Base-by-base conservation (phyloP, 2,888 invertebrate genomes). In the Notocelia uddmanniana region DNA sequence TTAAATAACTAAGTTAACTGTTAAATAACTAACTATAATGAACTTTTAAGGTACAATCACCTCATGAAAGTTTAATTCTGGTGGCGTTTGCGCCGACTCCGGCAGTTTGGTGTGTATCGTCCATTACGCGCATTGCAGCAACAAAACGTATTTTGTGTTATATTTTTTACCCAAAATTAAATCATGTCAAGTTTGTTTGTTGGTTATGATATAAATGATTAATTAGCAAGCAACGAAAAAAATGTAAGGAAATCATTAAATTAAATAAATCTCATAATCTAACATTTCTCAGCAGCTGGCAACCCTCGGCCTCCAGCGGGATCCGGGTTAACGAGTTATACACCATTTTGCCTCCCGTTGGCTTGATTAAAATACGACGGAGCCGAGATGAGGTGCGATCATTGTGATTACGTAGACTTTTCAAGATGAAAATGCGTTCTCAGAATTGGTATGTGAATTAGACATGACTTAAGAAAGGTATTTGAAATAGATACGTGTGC, bases 311-410 rank as follows among this genome's bases (percentile, higher is more conserved):
- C 66, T 34, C 55, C 50, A 18, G n/a, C 70, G 31, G 70, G 57
- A 68, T 71, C 50, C 48, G 72, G 74, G 74, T 66, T 72, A 74
- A 74, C 72, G 74, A 74, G 74, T 72, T 67, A 68, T 75, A 77
- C 79, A 74, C 76, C 77, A 80, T 82, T 83, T 82, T 78, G 79
- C 74, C 78, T 78, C 75, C 55, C 75, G 63, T 71, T 70, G 74
- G 76, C 83, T 84, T 83, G 84, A 85, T 83, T 83, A 83, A 83
- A 83, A 81, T 83, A 79, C 74, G 78, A 68, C 69, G 69, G 75
- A 80, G 78, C 80, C 77, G 76, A 76, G 79, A 76, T 81, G 79
- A 76, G 75, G 52, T 45, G 78, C 64, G 72, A 76, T 76, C 74
- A 74, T 75, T 75, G 73, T 75, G 69, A 76, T 76, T 75, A 73